Evolutionary conservation across 2,888 invertebrate genomes (phyloP).

Genomic region (Drosophila borborema): DNA sequence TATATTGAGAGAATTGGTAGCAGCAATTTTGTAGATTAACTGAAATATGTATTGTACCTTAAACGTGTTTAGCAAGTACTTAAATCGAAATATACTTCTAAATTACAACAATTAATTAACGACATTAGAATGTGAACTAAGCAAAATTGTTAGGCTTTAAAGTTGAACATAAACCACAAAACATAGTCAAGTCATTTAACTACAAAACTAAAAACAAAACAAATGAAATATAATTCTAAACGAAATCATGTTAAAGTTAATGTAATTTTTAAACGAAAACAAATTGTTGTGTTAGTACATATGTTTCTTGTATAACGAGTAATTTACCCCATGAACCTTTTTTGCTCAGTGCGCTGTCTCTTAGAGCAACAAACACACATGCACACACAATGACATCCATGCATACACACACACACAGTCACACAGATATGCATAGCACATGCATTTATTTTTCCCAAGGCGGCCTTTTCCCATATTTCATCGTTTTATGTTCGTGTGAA

Average conservation of each 20-base stretch:
- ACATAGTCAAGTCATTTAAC: slow-evolving; percentile 58
- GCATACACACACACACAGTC: slow-evolving; percentile 5
- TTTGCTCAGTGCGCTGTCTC: slow-evolving; percentile 76
- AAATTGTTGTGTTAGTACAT: slow-evolving; percentile 59
- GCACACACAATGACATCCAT: slow-evolving; percentile 9
- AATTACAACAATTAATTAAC: slow-evolving; percentile 47
- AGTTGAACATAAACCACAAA: slow-evolving; percentile 53
- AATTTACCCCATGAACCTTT: slow-evolving; percentile 54
- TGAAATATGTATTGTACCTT: slow-evolving; percentile 79
- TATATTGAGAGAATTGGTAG: slow-evolving; percentile 57
- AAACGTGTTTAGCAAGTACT: slow-evolving; percentile 76
- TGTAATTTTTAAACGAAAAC: slow-evolving; percentile 60
- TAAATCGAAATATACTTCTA: slow-evolving; percentile 76
- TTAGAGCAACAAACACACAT: slow-evolving; percentile 54
- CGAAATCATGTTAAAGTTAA: slow-evolving; percentile 59
- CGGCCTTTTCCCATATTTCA: slow-evolving; percentile 64
- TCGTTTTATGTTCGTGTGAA: slow-evolving; percentile 28
- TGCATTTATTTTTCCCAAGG: slow-evolving; percentile 45
- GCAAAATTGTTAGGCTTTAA: slow-evolving; percentile 74
- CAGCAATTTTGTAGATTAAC: slow-evolving; percentile 79
- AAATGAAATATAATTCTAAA: slow-evolving; percentile 15
- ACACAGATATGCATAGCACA: slow-evolving; percentile 5
- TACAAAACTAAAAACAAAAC: slow-evolving; percentile 10
- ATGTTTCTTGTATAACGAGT: slow-evolving; percentile 53
- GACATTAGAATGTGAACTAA: slow-evolving; percentile 68